Evolutionary conservation across 2,888 invertebrate genomes (phyloP), one percentile per base, ranked within the genome.

Genomic region (Liposcelis brunnea): DNA sequence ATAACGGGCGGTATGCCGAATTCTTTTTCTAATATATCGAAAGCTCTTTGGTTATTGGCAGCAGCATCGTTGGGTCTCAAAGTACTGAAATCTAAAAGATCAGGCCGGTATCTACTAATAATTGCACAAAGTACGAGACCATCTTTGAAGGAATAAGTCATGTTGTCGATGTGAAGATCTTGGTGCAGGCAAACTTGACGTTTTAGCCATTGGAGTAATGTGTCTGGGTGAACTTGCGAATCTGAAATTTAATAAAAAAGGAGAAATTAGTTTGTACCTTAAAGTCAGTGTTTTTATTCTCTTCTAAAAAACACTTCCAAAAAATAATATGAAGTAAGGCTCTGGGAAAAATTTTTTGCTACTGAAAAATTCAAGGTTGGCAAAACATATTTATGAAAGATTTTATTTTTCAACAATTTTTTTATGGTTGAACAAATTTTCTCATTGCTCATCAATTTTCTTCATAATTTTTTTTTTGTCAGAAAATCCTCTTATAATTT

Each of bases 71-170:
- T 71, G 46, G 74, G 69, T 55, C 74, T 70, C 42, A 84, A 65
- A 44, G 72, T 65, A 55, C 71, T 70, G 57, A 77, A 76, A 53
- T 90, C 84, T 53, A 93, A 69, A 55, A 94, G 70, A 66, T 93
- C 89, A 2, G 94, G 94, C 48, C 93, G 73, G 68, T 93, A 94
- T 51, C 85, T 79, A 56, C 76, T 75, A 52, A 90, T 72, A 53
- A 89, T 74, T 48, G 80, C 79, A 63, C 77, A 79, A 51, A 83
- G 64, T 18, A 76, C 69, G 57, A 79, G 56, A 49, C 79, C 74
- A 58, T 70, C 71, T 59, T 71, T 72, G 64, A 87, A 78, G 2
- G 81, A 78, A 1, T 70, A 65, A n/a, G 72, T 72, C 55, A 83
- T 69, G 59, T 83, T 76, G 37, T 70, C 68, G 36, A 83, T 68